Evolutionary conservation across 2,888 invertebrate genomes (phyloP), one percentile per base, ranked within the genome.

Genomic region (Clivina fossor): DNA sequence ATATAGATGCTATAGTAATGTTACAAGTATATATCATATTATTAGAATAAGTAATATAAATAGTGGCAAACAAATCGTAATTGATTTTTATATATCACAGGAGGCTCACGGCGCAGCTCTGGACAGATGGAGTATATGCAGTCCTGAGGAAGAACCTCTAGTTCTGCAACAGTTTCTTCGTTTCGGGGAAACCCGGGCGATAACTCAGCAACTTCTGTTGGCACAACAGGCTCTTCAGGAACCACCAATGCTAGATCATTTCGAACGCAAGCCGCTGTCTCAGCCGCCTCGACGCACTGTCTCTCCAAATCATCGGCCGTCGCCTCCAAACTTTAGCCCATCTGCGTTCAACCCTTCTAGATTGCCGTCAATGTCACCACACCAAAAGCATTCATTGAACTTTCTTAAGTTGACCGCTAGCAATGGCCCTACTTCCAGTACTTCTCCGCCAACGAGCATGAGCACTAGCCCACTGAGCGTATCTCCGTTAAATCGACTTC

Each of bases 111-210:
- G 90, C 66, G 83, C 84, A 73, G 82, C 88, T 69, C 80, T 92
- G 75, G 91, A 92, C 79, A 84, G 88, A 80, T 93, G 93, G 93
- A 86, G 85, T 68, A 86, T 92, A 71, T 88, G 89, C 71, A 88
- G 87, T 66, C 81, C 85, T 68, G 89, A 93, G 72, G 93, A 94
- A 76, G 93, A 94, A 78, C 89, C 88, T 71, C 81, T 93, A 76
- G 91, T 93, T 64, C 80, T 94, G 63, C 92, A 93, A 74, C 93
- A 94, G 77, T 93, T 94, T 74, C 84, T 93, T 67, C 83, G 92
- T 67, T 90, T 93, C 68, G 89, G 89, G 68, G 92, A 92, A 78
- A 93, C 93, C 59, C 84, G 91, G 72, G 87, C 90, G 64, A 84
- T 88, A 68, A 86, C 87, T 63, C 85, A 86, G 77, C 72, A 81